These are phyloP conservation scores for Poeciliopsis prolifica DNA, from an alignment of 2,113 vertebrate genomes.

Conservation along the genomic window DNA sequence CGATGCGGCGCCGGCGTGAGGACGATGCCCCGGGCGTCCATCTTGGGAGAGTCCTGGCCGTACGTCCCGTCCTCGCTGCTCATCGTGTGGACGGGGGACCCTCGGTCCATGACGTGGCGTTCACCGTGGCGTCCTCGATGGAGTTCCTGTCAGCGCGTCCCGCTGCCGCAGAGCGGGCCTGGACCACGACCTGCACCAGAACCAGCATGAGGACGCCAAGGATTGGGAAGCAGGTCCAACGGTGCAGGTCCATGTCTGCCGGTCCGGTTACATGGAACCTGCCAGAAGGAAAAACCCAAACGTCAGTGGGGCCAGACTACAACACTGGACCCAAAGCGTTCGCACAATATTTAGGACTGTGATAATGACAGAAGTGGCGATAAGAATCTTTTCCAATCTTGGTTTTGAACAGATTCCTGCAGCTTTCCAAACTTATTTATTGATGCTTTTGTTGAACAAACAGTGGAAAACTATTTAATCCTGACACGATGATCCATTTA, in stretches of 20 bases:
- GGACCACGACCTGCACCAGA: constrained; percentile 71
- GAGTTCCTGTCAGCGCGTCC: constrained; percentile 84
- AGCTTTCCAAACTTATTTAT: too few species aligned
- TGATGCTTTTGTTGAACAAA: too few species aligned
- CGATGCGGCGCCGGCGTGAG: constrained; percentile 87
- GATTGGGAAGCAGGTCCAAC: constrained; percentile 68
- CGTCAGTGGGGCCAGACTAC: too few species aligned
- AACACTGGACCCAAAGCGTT: too few species aligned
- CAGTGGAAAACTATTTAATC: too few species aligned
- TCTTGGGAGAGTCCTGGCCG: constrained; percentile 92
- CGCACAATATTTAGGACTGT: too few species aligned
- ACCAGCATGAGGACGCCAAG: constrained; percentile 71
- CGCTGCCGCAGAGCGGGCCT: constrained; percentile 69
- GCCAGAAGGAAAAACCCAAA: constrained; percentile 12
- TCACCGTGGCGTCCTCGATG: constrained; percentile 89
- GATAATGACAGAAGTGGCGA: too few species aligned
- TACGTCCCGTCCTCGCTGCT: constrained; percentile 90
- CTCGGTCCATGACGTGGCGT: constrained; percentile 89
- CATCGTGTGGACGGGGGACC: constrained; percentile 81
- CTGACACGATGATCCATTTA: too few species aligned
- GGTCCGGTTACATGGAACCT: constrained; percentile 60
- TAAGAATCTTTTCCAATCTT: too few species aligned
- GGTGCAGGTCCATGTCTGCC: constrained; percentile 52
- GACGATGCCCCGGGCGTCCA: constrained; percentile 87
- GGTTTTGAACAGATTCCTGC: too few species aligned